These are phyloP conservation scores for Drosophila mayri DNA, from an alignment of 1,140 invertebrate genomes.

Conservation along the genomic window DNA sequence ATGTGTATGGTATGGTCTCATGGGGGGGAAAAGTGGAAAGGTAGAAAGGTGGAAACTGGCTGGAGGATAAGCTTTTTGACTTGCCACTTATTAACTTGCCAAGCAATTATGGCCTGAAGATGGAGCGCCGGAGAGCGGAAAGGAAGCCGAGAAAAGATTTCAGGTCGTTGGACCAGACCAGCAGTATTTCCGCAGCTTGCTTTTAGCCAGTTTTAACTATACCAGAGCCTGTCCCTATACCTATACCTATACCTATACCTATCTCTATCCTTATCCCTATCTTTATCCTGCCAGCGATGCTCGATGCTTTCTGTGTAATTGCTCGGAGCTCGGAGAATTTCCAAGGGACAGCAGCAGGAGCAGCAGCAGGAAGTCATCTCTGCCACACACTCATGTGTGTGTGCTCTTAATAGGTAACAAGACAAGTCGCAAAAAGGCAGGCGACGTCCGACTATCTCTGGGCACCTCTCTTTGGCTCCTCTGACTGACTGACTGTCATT, in stretches of 20 bases:
- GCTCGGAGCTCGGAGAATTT: constrained; percentile 49
- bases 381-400: constrained; percentile 19
- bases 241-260: background rate
- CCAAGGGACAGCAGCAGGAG: constrained; percentile 36
- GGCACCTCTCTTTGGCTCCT: constrained; percentile 22
- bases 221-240: background rate
- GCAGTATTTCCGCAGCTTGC: constrained; percentile 43
- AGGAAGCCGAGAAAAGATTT: constrained; percentile 53
- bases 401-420: constrained; percentile 65
- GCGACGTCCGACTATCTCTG: constrained; percentile 47
- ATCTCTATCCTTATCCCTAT: constrained; percentile 29
- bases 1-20: background rate
- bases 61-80: constrained; percentile 64
- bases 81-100: constrained; percentile 75
- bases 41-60: constrained; percentile 24
- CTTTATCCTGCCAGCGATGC: constrained; percentile 39
- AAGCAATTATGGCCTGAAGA: constrained; percentile 69
- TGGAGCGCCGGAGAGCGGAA: constrained; percentile 32
- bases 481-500: constrained; percentile 72
- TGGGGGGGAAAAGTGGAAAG: background rate
- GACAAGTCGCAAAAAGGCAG: constrained; percentile 47
- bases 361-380: constrained; percentile 62
- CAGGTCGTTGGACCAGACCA: constrained; percentile 39
- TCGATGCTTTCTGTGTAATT: constrained; percentile 77
- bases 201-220: constrained; percentile 65